Conservation (phyloP, 2,888 invertebrate species). For the Saturnia pavonia region DNA sequence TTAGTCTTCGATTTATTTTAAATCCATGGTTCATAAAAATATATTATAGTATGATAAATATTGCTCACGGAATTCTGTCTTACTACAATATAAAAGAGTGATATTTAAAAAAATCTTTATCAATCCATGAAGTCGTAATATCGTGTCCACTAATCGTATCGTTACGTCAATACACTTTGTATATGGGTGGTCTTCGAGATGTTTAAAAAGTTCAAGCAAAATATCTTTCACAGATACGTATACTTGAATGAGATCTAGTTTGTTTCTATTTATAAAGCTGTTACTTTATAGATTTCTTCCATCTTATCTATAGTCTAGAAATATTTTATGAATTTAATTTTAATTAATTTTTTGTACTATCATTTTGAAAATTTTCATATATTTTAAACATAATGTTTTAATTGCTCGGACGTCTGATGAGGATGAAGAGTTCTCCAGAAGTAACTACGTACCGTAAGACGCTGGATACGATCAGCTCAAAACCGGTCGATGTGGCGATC, state of each 20-base stretch:
- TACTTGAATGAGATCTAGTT: neutral
- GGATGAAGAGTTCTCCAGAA: too few species aligned
- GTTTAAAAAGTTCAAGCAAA: conserved; percentile 1
- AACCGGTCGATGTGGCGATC: too few species aligned
- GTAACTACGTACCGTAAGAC: too few species aligned
- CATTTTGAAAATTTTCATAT: too few species aligned
- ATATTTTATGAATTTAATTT: neutral
- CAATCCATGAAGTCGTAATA: neutral
- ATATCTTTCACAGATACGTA: conserved; percentile 1
- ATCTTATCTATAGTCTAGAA: neutral
- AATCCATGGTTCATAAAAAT: neutral
- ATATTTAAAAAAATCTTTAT: neutral
- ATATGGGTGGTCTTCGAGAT: neutral
- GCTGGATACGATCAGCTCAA: too few species aligned
- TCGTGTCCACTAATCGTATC: neutral
- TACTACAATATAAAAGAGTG: neutral
- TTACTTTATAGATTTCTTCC: neutral
- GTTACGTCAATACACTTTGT: conserved; percentile 2
- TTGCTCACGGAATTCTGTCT: neutral
- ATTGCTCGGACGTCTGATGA: too few species aligned
- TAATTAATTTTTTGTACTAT: too few species aligned
- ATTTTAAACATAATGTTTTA: too few species aligned
- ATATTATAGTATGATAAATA: neutral
- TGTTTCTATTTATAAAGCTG: neutral
- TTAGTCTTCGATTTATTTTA: neutral